phyloP scores from a whole-genome alignment of 2,113 vertebrate genomes.

The Phocoena sinus region DNA sequence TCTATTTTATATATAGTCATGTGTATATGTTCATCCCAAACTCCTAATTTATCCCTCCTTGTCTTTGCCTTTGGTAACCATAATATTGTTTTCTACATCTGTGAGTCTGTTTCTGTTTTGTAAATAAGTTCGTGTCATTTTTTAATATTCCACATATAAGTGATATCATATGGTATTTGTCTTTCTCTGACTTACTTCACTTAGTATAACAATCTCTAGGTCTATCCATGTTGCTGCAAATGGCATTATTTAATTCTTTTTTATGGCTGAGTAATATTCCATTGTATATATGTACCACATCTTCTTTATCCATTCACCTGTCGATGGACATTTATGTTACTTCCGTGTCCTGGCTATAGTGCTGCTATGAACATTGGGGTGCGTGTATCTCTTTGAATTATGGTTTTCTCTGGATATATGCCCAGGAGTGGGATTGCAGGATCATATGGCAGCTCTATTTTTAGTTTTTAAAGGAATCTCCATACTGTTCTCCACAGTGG shows the following conservation, averaged over 20 bases:
- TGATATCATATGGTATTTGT: too few species aligned
- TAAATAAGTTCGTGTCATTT: background rate
- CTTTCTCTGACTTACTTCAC: too few species aligned
- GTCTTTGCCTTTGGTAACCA: background rate
- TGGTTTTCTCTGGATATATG: background rate
- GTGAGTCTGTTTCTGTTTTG: background rate
- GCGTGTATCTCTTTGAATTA: too few species aligned
- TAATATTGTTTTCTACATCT: background rate
- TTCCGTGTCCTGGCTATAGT: too few species aligned
- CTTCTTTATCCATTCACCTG: too few species aligned
- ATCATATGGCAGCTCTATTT: background rate
- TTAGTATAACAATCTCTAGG: too few species aligned
- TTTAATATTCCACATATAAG: too few species aligned
- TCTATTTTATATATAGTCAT: background rate
- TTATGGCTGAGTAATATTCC: background rate
- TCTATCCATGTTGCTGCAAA: background rate
- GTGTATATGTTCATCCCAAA: background rate
- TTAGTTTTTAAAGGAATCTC: background rate
- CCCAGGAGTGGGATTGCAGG: background rate
- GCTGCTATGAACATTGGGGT: too few species aligned
- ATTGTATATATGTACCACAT: too few species aligned
- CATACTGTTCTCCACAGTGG: background rate
- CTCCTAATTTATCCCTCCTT: background rate
- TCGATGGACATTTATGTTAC: too few species aligned
- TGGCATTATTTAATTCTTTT: background rate